phyloP scores from a whole-genome alignment of 30 jellyfish, hydroid and myxozoan genomes.

The Mastigias papua region DNA sequence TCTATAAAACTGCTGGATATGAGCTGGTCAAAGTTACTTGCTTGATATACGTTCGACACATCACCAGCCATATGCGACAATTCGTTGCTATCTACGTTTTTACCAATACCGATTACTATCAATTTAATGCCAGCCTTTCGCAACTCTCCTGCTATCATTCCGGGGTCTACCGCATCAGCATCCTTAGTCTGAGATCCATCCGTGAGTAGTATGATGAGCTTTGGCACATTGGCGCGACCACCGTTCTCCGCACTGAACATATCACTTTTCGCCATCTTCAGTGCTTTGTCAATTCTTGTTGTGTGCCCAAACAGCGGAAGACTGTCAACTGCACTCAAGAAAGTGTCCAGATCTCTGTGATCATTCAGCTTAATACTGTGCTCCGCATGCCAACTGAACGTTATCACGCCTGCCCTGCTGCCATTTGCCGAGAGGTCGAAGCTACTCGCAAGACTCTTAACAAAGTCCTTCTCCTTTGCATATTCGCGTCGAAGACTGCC shows the following conservation, averaged over 20 bases:
- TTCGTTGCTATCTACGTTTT: constrained; percentile 35
- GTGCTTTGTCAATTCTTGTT: constrained; percentile 82
- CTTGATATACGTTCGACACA: constrained; percentile 45
- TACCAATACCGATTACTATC: constrained; percentile 79
- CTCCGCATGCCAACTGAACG: constrained; percentile 77
- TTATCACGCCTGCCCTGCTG: constrained; percentile 70
- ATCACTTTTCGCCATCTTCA: constrained; percentile 63
- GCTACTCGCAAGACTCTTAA: constrained; percentile 58
- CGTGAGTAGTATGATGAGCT: constrained; percentile 71
- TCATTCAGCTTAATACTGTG: constrained; percentile 71
- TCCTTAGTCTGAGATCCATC: constrained; percentile 85
- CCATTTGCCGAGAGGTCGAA: constrained; percentile 65
- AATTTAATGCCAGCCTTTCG: constrained; percentile 50
- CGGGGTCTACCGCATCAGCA: constrained; percentile 83
- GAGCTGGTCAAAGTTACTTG: constrained; percentile 67
- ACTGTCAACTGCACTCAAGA: constrained; percentile 66
- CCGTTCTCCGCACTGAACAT: constrained; percentile 67
- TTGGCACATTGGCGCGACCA: constrained; percentile 77
- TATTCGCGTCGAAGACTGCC: constrained; percentile 74
- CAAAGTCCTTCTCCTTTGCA: constrained; percentile 69
- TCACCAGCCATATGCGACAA: constrained; percentile 69
- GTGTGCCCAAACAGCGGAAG: constrained; percentile 75
- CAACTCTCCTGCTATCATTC: constrained; percentile 59
- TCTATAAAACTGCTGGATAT: constrained; percentile 29
- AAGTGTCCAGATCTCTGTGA: constrained; percentile 12